Conservation (phyloP, 2,888 invertebrate species). For the Plebejus argus region DNA sequence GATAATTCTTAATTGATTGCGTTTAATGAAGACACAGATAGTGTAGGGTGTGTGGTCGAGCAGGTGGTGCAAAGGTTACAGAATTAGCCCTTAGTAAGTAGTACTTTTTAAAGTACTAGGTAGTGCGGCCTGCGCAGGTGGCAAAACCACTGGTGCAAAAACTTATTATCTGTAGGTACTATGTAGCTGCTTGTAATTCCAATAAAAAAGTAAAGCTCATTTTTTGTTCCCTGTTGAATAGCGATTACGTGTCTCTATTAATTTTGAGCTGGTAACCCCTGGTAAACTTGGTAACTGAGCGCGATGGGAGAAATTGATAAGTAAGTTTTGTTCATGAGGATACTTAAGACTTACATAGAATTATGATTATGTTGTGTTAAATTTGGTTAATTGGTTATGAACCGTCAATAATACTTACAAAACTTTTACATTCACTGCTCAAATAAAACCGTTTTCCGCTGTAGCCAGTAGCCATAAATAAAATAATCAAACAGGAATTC, state of each 20-base stretch:
- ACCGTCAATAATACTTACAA: too few species aligned
- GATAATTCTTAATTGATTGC: conserved; percentile 8
- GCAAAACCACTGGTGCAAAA: conserved; percentile 8
- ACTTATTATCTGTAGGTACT: neutral
- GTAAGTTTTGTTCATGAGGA: neutral
- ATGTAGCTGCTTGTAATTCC: conserved; percentile 5
- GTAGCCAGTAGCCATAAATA: too few species aligned
- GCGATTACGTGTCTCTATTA: conserved; percentile 9
- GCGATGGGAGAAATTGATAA: neutral
- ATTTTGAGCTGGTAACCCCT: neutral
- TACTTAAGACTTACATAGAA: neutral
- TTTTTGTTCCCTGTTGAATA: neutral
- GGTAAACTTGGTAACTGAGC: neutral
- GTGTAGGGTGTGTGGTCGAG: neutral
- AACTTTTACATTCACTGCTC: too few species aligned
- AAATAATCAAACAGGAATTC: neutral
- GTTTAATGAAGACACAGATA: conserved; percentile 20
- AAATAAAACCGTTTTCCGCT: too few species aligned
- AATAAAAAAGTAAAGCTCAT: conserved; percentile 15
- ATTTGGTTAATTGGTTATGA: too few species aligned
- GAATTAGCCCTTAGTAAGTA: neutral
- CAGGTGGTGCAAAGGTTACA: neutral
- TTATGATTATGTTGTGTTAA: neutral
- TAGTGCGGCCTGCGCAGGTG: conserved; percentile 4
- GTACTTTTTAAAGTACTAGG: neutral